Percentiles rank a stretch among this genome's conserved stretches.
Evolutionary conservation across 2,888 invertebrate genomes (phyloP).

Genomic region (Pterostichus madidus): DNA sequence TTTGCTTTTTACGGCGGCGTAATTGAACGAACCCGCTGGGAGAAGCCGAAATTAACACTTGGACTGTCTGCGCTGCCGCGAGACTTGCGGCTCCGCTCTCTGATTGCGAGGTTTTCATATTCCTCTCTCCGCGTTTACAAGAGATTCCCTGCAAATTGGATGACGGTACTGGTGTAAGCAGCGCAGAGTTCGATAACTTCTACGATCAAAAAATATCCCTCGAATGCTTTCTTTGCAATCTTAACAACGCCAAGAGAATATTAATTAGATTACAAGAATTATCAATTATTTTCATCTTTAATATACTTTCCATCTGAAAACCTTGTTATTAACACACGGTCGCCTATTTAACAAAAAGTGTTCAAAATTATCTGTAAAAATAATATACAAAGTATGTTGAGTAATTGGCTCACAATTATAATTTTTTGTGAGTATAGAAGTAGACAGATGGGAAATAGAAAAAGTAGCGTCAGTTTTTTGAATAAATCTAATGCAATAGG

Average conservation of each 20-base stretch:
- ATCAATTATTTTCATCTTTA: not conserved
- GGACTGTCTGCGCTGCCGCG: constrained; percentile 45
- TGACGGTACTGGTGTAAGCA: constrained; percentile 7
- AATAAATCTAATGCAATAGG: too few species aligned
- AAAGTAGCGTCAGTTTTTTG: too few species aligned
- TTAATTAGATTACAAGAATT: constrained; percentile 4
- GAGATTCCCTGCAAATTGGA: constrained; percentile 60
- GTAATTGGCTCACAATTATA: too few species aligned
- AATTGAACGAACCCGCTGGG: constrained; percentile 73
- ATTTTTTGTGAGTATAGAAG: too few species aligned
- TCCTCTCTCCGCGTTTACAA: constrained; percentile 45
- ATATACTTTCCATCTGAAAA: too few species aligned
- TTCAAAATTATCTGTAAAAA: too few species aligned
- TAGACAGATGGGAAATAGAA: too few species aligned
- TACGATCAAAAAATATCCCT: constrained; percentile 11
- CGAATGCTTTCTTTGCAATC: not conserved
- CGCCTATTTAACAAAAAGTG: too few species aligned
- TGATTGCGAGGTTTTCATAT: constrained; percentile 63
- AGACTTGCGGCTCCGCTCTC: constrained; percentile 46
- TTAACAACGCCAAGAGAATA: not conserved
- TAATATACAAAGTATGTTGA: too few species aligned
- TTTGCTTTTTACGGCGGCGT: constrained; percentile 73
- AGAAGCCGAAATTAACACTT: constrained; percentile 71
- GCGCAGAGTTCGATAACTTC: constrained; percentile 28
- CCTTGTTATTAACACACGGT: too few species aligned